A percentile compares a stretch with the other conserved stretches of the same genome.
These are phyloP conservation scores for Manis javanica DNA, from an alignment of 2,797 vertebrate species.

Conservation along the genomic window DNA sequence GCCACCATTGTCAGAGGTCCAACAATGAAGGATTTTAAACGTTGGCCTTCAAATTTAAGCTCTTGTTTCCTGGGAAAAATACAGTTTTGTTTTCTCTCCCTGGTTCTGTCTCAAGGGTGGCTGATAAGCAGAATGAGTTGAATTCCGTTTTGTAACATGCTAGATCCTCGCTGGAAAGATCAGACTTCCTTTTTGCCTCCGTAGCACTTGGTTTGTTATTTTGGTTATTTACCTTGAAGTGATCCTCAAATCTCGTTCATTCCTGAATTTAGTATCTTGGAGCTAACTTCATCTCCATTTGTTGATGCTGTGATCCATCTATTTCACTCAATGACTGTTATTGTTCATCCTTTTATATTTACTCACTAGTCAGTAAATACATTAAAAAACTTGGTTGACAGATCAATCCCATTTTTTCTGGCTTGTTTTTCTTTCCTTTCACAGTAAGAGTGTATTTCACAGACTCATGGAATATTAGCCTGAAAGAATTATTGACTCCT, in stretches of 20 bases:
- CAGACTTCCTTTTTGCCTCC: neutral
- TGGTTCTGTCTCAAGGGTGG: neutral
- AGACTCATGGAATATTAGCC: neutral
- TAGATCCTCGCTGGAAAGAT: neutral
- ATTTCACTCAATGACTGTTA: neutral
- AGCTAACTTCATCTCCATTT: slow-evolving; percentile 13
- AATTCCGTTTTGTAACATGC: neutral
- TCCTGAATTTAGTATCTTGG: neutral
- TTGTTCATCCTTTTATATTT: slow-evolving; percentile 10
- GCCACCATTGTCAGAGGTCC: neutral
- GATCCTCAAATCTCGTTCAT: neutral
- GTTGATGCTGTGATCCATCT: neutral
- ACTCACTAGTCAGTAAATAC: neutral
- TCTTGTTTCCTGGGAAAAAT: neutral
- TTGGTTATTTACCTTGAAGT: slow-evolving; percentile 19
- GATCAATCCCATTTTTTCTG: neutral
- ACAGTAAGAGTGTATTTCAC: neutral
- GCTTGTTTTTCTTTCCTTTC: neutral
- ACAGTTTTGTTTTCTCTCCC: neutral
- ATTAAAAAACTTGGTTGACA: neutral
- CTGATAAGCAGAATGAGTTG: neutral
- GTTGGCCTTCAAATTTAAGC: neutral
- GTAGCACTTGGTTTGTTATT: neutral
- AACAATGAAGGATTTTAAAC: neutral
- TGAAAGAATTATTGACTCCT: neutral